Percentiles rank a stretch among this genome's conserved stretches.
Conservation (phyloP, 1,140 invertebrate genomes). For the Drosophila asahinai region DNA sequence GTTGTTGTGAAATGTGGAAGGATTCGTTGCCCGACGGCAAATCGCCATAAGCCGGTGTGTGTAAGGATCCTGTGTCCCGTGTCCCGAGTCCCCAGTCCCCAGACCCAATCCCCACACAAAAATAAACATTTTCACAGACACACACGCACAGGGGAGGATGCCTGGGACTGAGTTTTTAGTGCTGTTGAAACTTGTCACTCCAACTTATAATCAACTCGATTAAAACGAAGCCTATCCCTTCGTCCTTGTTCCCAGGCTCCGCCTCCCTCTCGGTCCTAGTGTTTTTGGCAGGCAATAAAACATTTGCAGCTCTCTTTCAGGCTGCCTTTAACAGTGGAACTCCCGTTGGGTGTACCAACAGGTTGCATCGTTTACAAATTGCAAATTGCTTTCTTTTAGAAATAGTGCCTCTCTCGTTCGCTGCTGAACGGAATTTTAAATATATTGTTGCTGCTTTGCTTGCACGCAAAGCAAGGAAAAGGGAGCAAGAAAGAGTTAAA, state of each 20-base stretch:
- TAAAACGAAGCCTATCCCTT: conserved; percentile 38
- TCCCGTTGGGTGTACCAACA: background rate
- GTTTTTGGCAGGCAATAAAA: conserved; percentile 53
- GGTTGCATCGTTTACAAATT: background rate
- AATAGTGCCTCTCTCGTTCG: too few relatives aligned
- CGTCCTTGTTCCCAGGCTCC: background rate
- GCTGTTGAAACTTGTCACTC: conserved; percentile 47
- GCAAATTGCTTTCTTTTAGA: too few relatives aligned
- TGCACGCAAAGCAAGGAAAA: too few relatives aligned
- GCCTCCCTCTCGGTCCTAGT: background rate
- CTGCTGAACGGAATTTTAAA: too few relatives aligned
- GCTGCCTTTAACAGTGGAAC: conserved; percentile 12
- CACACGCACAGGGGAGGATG: background rate
- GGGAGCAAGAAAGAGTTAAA: too few relatives aligned
- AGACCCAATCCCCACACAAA: background rate
- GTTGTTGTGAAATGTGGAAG: conserved; percentile 11
- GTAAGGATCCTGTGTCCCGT: conserved; percentile 4
- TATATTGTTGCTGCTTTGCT: too few relatives aligned
- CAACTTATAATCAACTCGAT: conserved; percentile 55
- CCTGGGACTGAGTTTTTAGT: conserved; percentile 29
- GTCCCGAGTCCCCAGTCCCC: background rate
- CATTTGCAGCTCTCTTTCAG: conserved; percentile 20
- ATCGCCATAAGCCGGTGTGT: conserved; percentile 21
- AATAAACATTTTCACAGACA: conserved; percentile 27
- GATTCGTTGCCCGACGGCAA: conserved; percentile 18